phyloP scores from a whole-genome alignment of 2,888 invertebrate species.

The Spisula subtruncata region DNA sequence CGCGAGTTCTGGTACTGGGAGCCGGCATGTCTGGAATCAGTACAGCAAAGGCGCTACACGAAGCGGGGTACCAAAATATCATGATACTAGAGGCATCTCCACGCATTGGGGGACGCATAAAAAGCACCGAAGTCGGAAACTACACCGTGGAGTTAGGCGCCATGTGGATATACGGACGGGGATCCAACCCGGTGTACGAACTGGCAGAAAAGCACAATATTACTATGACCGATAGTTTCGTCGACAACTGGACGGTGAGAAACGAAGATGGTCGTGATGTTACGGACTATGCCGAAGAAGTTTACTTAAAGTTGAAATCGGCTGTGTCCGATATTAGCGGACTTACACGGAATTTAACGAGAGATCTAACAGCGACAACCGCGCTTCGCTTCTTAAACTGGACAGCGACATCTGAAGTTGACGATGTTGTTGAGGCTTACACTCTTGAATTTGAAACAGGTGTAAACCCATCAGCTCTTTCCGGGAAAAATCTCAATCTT shows the following conservation, averaged over 20 bases:
- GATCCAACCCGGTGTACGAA: conserved; percentile 58
- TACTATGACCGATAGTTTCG: conserved; percentile 23
- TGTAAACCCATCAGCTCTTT: conserved; percentile 38
- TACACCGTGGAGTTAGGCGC: conserved; percentile 65
- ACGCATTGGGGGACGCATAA: conserved; percentile 63
- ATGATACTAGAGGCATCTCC: conserved; percentile 61
- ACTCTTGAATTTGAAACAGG: conserved; percentile 49
- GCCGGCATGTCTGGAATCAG: conserved; percentile 65
- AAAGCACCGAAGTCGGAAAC: conserved; percentile 38
- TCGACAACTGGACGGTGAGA: conserved; percentile 48
- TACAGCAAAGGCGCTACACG: conserved; percentile 64
- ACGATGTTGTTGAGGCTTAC: conserved; percentile 55
- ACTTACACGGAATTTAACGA: neutral
- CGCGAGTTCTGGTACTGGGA: conserved; percentile 51
- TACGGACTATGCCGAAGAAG: conserved; percentile 38
- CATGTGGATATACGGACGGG: conserved; percentile 61
- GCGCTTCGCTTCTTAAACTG: conserved; percentile 49
- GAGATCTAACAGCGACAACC: conserved; percentile 46
- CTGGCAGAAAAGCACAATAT: conserved; percentile 39
- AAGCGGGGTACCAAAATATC: conserved; percentile 63
- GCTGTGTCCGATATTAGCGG: neutral
- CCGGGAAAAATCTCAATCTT: conserved; percentile 44
- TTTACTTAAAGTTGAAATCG: conserved; percentile 13
- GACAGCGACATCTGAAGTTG: conserved; percentile 43
- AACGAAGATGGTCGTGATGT: conserved; percentile 54